phyloP scores from a whole-genome alignment of 2,797 vertebrate species.

The Natrix natrix region DNA sequence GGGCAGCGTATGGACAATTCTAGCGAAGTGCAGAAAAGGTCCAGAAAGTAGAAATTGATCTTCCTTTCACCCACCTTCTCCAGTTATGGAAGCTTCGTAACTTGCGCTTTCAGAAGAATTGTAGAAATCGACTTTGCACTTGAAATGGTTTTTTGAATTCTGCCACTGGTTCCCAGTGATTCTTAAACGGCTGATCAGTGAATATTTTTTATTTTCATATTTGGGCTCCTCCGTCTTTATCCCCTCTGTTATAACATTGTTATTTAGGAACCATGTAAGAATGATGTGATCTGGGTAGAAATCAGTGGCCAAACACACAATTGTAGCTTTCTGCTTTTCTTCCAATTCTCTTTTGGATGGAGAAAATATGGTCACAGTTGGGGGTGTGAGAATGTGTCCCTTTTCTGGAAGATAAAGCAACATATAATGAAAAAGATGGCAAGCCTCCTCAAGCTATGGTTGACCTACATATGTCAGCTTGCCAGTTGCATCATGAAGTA shows the following conservation, averaged over 20 bases:
- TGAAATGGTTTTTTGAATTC: constrained; percentile 61
- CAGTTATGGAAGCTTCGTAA: not conserved
- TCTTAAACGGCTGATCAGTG: constrained; percentile 68
- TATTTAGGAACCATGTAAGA: constrained; percentile 69
- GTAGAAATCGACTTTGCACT: constrained; percentile 60
- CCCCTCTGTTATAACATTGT: constrained; percentile 35
- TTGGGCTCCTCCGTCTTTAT: constrained; percentile 67
- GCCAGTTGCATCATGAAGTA: not conserved
- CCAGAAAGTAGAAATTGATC: not conserved
- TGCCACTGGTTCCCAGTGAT: constrained; percentile 64
- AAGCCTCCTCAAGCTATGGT: not conserved
- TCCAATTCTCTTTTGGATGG: constrained; percentile 67
- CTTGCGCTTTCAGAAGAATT: accelerated
- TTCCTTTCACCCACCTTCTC: constrained; percentile 28
- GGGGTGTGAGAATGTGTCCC: accelerated
- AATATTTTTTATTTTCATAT: constrained; percentile 19
- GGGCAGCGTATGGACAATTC: not conserved
- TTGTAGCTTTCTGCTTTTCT: constrained; percentile 61
- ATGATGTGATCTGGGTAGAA: constrained; percentile 74
- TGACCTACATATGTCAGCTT: not conserved
- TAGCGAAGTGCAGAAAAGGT: not conserved
- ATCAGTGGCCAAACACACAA: constrained; percentile 73
- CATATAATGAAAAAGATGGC: not conserved
- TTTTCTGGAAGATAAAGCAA: constrained; percentile 44
- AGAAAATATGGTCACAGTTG: constrained; percentile 67